Conservation (phyloP, 92 coral and sea anemone species). For the Umimayanthus kanabou region DNA sequence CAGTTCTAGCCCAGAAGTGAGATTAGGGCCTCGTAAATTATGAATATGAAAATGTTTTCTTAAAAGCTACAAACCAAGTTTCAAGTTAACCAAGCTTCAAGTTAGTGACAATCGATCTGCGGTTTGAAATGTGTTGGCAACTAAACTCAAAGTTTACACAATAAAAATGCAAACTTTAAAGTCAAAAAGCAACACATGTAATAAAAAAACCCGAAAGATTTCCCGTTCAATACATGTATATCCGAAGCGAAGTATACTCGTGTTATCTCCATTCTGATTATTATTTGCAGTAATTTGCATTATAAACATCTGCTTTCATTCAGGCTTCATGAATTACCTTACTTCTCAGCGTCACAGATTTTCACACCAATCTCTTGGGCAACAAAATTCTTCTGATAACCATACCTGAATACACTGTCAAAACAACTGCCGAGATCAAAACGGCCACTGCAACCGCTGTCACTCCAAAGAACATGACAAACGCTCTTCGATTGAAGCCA, state of each 20-base stretch:
- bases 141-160: conserved; percentile 9
- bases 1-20: not conserved
- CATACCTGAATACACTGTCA: conserved; percentile 67
- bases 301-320: conserved; percentile 29
- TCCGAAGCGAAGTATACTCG: not conserved
- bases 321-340: not conserved
- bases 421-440: conserved; percentile 57
- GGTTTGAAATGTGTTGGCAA: conserved; percentile 20
- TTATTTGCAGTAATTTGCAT: conserved; percentile 19
- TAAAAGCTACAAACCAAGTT: not conserved
- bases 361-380: not conserved
- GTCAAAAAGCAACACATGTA: not conserved
- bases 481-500: conserved; percentile 63
- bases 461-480: conserved; percentile 65
- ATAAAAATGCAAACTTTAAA: conserved; percentile 8
- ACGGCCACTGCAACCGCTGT: conserved; percentile 56
- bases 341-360: not conserved
- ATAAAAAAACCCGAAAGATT: not conserved
- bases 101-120: conserved; percentile 6
- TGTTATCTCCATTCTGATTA: not conserved
- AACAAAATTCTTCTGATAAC: too few species aligned
- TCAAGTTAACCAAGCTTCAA: conserved; percentile 13
- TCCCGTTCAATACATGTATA: not conserved
- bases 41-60: not conserved
- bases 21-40: conserved; percentile 11